Percentiles rank a stretch among this genome's conserved stretches.
Conservation (phyloP, 2,888 invertebrate species). For the Leucophenga montana region DNA sequence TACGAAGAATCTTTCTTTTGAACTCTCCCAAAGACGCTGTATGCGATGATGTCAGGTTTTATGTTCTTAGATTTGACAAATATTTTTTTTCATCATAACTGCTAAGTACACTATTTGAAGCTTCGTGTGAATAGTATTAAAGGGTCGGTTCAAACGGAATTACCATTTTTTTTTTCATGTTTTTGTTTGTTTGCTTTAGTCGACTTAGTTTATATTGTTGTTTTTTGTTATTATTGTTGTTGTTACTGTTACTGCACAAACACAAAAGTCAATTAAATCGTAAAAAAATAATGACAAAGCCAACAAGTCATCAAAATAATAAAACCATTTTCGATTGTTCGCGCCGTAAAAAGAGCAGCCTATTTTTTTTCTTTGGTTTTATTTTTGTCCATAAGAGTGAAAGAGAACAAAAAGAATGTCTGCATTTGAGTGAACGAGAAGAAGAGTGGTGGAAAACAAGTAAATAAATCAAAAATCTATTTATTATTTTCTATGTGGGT, state of each 20-base stretch:
- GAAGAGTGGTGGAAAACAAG: not conserved
- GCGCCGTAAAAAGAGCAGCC: not conserved
- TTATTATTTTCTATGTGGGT: no score
- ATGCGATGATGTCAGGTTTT: no score
- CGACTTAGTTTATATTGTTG: not conserved
- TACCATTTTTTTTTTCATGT: no score
- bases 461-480: conserved; percentile 1
- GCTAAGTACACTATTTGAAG: no score
- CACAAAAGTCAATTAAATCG: conserved; percentile 12
- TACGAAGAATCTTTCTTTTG: no score
- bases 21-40: no score
- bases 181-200: not conserved
- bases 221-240: not conserved
- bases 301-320: conserved; percentile 1
- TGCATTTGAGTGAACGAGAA: not conserved
- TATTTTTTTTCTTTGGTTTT: not conserved
- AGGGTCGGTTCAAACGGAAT: no score
- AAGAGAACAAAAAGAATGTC: not conserved
- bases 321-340: conserved; percentile 5
- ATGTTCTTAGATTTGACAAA: no score
- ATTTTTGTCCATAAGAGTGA: not conserved
- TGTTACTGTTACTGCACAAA: conserved; percentile 15
- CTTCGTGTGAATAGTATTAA: no score
- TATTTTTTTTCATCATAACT: no score
- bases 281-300: conserved; percentile 1